Evolutionary conservation across 2,113 vertebrate genomes (phyloP).

Genomic region (Oncorhynchus nerka): DNA sequence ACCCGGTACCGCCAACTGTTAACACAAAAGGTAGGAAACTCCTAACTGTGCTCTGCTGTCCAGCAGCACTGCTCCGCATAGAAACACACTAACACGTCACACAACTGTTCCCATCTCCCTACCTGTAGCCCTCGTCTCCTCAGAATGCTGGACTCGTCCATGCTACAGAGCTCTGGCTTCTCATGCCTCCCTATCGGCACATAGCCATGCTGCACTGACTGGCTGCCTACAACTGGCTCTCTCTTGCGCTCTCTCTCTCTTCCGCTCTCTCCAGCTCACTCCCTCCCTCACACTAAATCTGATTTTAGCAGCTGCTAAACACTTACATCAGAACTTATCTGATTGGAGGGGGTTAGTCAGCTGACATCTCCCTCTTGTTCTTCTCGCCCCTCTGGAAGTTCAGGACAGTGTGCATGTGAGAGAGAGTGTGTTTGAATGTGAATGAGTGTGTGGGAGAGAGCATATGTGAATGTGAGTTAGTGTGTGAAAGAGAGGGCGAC

Average conservation of each 20-base stretch:
- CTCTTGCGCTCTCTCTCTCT: neutral
- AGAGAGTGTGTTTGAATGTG: no score
- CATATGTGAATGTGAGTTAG: slow-evolving; percentile 9
- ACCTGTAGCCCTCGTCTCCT: slow-evolving; percentile 93
- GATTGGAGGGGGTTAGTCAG: slow-evolving; percentile 88
- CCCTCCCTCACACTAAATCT: slow-evolving; percentile 76
- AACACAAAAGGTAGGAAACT: slow-evolving; percentile 57
- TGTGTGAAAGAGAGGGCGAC: neutral
- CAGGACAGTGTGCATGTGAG: slow-evolving; percentile 50
- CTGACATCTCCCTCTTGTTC: slow-evolving; percentile 75
- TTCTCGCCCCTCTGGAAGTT: slow-evolving; percentile 85
- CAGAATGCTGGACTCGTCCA: slow-evolving; percentile 94
- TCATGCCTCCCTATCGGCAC: slow-evolving; percentile 68
- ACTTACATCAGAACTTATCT: slow-evolving; percentile 91
- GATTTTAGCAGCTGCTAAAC: slow-evolving; percentile 87
- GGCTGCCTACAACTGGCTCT: neutral
- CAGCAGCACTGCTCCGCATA: neutral
- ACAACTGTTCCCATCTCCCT: slow-evolving; percentile 50
- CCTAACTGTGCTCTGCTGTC: slow-evolving; percentile 32
- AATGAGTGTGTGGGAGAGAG: neutral
- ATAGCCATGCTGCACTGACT: slow-evolving; percentile 80
- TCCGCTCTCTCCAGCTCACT: slow-evolving; percentile 23
- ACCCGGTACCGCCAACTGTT: slow-evolving; percentile 35
- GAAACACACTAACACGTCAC: slow-evolving; percentile 7
- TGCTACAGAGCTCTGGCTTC: slow-evolving; percentile 58